phyloP scores from a whole-genome alignment of 2,113 vertebrate genomes.

The Oplegnathus fasciatus region DNA sequence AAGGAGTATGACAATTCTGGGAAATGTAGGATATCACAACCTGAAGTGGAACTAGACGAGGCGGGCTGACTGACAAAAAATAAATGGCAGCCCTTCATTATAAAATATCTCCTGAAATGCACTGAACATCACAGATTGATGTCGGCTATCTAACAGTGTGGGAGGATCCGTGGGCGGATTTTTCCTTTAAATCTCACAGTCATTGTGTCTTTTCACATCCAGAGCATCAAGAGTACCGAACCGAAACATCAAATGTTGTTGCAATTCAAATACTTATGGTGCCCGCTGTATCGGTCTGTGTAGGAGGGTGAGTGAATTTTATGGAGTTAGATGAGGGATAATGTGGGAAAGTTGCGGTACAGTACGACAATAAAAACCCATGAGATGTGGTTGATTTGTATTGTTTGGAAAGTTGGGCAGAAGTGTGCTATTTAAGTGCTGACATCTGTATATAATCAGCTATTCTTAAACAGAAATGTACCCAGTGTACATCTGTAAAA shows the following conservation, averaged over 20 bases:
- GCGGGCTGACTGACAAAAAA: conserved; percentile 42
- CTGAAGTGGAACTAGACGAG: conserved; percentile 41
- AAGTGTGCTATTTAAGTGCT: conserved; percentile 42
- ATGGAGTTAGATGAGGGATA: conserved; percentile 63
- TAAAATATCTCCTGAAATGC: conserved; percentile 67
- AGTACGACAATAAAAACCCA: conserved; percentile 64
- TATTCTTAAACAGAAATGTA: conserved; percentile 3
- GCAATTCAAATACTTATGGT: conserved; percentile 67
- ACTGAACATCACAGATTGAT: conserved; percentile 65
- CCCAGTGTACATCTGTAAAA: neutral
- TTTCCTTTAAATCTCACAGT: conserved; percentile 60
- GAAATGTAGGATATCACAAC: conserved; percentile 44
- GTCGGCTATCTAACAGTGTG: conserved; percentile 63
- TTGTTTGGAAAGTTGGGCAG: conserved; percentile 59
- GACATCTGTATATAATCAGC: conserved; percentile 30
- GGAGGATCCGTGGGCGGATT: conserved; percentile 67
- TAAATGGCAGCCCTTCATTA: conserved; percentile 62
- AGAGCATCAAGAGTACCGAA: conserved; percentile 59
- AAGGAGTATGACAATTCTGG: neutral
- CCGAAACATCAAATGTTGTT: conserved; percentile 73
- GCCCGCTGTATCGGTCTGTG: conserved; percentile 46
- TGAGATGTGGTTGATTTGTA: conserved; percentile 65
- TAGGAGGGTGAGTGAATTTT: conserved; percentile 68
- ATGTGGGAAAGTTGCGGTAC: conserved; percentile 57
- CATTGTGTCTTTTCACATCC: conserved; percentile 67